A percentile compares a stretch with the other conserved stretches of the same genome.
Conservation (phyloP, 2,888 invertebrate genomes). For the Pseudococcus longispinus region DNA sequence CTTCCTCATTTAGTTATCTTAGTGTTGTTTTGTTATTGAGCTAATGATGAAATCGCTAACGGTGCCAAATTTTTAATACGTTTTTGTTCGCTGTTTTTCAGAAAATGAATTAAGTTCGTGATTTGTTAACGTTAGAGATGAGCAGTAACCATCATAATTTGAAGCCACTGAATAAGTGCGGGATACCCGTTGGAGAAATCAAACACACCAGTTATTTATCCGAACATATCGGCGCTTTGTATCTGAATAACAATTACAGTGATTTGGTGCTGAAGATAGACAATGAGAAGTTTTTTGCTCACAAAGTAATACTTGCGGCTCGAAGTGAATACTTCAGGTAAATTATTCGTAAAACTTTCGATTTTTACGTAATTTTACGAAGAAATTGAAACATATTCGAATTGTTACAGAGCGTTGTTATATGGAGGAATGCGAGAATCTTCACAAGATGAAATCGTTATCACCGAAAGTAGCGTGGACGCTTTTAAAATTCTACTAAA, state of each 20-base stretch:
- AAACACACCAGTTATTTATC: slow-evolving; percentile 77
- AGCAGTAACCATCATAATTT: slow-evolving; percentile 39
- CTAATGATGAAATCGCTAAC: neutral
- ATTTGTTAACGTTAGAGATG: neutral
- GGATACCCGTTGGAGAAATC: slow-evolving; percentile 64
- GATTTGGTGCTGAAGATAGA: slow-evolving; percentile 90
- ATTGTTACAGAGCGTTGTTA: slow-evolving; percentile 65
- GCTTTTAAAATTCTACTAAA: slow-evolving; percentile 89
- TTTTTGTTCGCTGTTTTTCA: neutral
- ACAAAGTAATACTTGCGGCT: slow-evolving; percentile 89
- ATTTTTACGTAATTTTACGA: neutral
- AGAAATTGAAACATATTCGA: neutral
- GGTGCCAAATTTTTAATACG: neutral
- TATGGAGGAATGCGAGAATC: slow-evolving; percentile 71
- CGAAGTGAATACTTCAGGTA: slow-evolving; percentile 96
- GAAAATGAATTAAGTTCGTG: neutral
- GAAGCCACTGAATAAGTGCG: slow-evolving; percentile 38
- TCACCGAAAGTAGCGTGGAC: slow-evolving; percentile 81
- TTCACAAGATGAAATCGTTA: slow-evolving; percentile 80
- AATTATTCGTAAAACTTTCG: slow-evolving; percentile 61
- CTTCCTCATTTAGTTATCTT: slow-evolving; percentile 8
- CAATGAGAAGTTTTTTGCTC: slow-evolving; percentile 72
- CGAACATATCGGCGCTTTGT: slow-evolving; percentile 84
- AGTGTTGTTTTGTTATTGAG: slow-evolving; percentile 31
- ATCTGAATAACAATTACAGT: slow-evolving; percentile 85